Evolutionary conservation across 2,888 invertebrate genomes (phyloP), one percentile per base, ranked within the genome.

Genomic region (Limnephilus lunatus): DNA sequence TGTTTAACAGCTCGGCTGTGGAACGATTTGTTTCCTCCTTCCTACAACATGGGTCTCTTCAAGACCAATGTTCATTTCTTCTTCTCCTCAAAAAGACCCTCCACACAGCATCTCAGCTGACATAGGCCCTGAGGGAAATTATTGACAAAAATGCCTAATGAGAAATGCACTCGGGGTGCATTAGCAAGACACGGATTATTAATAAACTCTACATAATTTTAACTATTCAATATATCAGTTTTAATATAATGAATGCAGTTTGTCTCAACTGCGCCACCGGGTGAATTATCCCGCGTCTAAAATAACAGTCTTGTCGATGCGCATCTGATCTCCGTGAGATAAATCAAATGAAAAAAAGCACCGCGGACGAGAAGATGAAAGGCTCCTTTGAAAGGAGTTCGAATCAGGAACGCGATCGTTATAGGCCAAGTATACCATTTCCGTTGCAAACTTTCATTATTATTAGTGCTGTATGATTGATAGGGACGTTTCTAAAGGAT

Each of bases 261-360:
- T 31, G 30, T 35, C 19, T 35, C 85, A 30, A 86, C 44, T 86
- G 44, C 11, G 25, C 86, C 30, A 86, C 86, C 30, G 35, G 86
- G 86, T 12, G 44, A 86, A 44, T 25, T 86, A 86, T 86, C 15
- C 35, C 3, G 15, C 14, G 25, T 86, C 48, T 44, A 86, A 86
- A 86, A 86, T 39, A 86, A 44, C 86, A 44, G n/a, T 25, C 30
- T 39, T 86, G 88, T 88, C 88, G 88, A 88, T 88, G 53, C 35
- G 88, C 88, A 88, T 88, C 53, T 88, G 88, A 88, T 88, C 88
- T 88, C 35, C 53, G 32, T 68, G 35, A 53, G 53, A 88, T 88
- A 88, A 88, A 88, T 30, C 31, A 88, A 88, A 88, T 53, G 31
- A 53, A 30, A 53, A 48, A 53, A 31, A 53, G 30, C 88, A 44